These are phyloP conservation scores for Megaceryle alcyon DNA, from an alignment of 2,797 vertebrate species.

Conservation along the genomic window DNA sequence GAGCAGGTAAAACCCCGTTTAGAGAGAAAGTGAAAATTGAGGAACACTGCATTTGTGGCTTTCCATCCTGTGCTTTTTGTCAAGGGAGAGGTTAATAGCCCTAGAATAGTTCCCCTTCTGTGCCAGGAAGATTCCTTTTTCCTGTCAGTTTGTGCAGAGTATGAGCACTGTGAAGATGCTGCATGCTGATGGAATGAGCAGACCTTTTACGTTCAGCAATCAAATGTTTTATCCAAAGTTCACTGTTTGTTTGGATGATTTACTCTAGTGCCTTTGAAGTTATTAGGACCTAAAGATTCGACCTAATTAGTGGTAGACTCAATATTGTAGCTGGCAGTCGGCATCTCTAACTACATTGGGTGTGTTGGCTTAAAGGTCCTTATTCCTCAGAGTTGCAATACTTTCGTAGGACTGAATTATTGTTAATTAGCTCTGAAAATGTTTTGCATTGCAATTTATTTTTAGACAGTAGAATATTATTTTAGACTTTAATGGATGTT, in stretches of 20 bases:
- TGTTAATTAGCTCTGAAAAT: conserved; percentile 56
- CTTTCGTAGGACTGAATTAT: conserved; percentile 18
- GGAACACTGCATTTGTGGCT: background rate
- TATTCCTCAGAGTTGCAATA: background rate
- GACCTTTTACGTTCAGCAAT: background rate
- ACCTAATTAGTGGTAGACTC: conserved; percentile 34
- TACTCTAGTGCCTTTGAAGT: background rate
- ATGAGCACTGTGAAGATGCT: background rate
- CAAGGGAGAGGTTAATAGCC: background rate
- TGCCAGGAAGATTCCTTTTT: background rate
- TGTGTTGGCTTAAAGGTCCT: background rate
- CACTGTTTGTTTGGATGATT: conserved; percentile 10
- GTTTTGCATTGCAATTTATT: conserved; percentile 64
- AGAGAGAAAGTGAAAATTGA: background rate
- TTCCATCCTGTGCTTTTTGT: background rate
- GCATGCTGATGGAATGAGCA: background rate
- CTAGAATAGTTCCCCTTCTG: background rate
- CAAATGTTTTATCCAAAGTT: background rate
- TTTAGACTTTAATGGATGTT: conserved; percentile 60
- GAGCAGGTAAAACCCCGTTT: background rate
- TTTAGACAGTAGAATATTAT: conserved; percentile 59
- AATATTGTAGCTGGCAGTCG: background rate
- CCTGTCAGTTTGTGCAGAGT: background rate
- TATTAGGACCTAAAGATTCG: background rate
- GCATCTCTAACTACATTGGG: background rate